phyloP scores from a whole-genome alignment of 2,888 invertebrate genomes.

The Perithous albicinctus region DNA sequence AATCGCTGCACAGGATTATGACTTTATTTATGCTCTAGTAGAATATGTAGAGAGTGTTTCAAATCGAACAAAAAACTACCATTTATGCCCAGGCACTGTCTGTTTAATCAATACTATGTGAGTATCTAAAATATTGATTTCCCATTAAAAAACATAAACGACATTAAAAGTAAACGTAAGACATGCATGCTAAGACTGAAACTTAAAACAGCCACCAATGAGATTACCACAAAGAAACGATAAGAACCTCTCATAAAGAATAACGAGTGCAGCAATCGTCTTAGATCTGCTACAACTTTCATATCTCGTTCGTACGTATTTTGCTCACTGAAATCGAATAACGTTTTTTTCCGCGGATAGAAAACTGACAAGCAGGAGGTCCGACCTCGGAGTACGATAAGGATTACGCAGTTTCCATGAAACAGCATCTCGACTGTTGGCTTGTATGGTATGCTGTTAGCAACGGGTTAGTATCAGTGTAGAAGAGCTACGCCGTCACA shows the following conservation, averaged over 20 bases:
- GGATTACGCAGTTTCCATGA: conserved; percentile 21
- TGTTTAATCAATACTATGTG: no score
- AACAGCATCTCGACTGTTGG: conserved; percentile 34
- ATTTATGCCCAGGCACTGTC: no score
- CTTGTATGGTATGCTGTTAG: not conserved
- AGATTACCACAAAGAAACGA: not conserved
- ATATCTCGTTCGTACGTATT: not conserved
- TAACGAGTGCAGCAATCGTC: not conserved
- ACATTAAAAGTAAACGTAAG: not conserved
- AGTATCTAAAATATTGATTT: not conserved
- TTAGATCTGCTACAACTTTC: not conserved
- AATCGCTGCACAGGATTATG: no score
- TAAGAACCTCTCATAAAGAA: not conserved
- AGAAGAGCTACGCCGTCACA: conserved; percentile 31
- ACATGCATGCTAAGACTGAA: not conserved
- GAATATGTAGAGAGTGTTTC: no score
- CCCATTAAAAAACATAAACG: not conserved
- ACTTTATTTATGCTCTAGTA: no score
- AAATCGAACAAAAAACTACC: no score
- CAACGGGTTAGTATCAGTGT: conserved; percentile 13
- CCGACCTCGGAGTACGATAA: conserved; percentile 13
- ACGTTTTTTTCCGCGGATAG: conserved; percentile 14
- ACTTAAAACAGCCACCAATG: not conserved
- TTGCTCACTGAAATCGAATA: conserved; percentile 34
- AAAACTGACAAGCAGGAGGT: conserved; percentile 17